Evolutionary conservation across 2,113 vertebrate genomes (phyloP).

Genomic region (Lophochroa leadbeateri): DNA sequence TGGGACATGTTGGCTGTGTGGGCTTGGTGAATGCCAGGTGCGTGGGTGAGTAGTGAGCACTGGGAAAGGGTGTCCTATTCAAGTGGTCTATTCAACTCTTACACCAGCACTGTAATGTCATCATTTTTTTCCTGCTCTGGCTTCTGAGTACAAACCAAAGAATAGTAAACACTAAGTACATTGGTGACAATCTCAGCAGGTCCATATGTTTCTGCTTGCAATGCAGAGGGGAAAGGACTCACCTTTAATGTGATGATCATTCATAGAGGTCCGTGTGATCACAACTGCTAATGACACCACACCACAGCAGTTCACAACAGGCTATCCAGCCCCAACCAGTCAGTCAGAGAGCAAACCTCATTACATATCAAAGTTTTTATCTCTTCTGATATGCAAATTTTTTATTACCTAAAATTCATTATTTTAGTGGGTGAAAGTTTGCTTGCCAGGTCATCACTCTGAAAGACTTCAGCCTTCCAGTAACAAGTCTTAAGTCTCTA

Average conservation of each 20-base stretch:
- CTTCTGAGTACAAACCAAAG: not conserved
- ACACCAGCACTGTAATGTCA: not conserved
- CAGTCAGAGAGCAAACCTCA: not conserved
- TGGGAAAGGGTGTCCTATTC: conserved; percentile 1
- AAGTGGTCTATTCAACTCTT: conserved; percentile 24
- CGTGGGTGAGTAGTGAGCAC: not conserved
- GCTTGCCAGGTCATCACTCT: not conserved
- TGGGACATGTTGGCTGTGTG: conserved; percentile 41
- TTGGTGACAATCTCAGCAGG: not conserved
- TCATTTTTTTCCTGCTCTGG: not conserved
- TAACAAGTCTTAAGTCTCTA: not conserved
- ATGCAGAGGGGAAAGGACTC: not conserved
- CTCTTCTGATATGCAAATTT: not conserved
- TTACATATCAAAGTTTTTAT: not conserved
- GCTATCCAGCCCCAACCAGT: not conserved
- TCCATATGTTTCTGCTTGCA: not conserved
- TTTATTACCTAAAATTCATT: not conserved
- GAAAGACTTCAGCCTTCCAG: not conserved
- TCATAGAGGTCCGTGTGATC: not conserved
- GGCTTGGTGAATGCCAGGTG: conserved; percentile 52
- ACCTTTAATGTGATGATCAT: not conserved
- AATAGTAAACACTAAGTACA: conserved; percentile 6
- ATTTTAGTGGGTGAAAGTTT: not conserved
- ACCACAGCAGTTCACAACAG: not conserved
- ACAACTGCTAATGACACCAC: not conserved